Conservation (phyloP, 2,888 invertebrate species). For the Alentia gelatinosa region DNA sequence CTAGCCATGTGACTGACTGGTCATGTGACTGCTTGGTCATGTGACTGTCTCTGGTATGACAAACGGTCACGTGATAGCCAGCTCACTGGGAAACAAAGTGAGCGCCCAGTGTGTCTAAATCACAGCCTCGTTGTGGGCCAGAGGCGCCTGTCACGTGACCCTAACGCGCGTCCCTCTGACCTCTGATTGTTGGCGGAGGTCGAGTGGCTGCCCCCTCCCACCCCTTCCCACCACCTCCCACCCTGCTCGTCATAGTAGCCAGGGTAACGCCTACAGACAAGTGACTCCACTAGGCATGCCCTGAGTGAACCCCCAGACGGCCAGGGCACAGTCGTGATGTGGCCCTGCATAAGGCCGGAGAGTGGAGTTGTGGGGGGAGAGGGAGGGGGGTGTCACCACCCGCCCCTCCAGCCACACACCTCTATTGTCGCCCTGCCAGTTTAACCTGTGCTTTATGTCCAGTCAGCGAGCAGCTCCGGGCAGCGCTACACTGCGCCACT, state of each 20-base stretch:
- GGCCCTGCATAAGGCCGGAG: not conserved
- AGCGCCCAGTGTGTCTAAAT: not conserved
- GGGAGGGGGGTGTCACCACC: not conserved
- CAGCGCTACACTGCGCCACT: not conserved
- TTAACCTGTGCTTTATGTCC: slow-evolving; percentile 17
- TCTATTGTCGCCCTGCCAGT: slow-evolving; percentile 34
- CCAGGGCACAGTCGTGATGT: not conserved
- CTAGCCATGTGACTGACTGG: not conserved
- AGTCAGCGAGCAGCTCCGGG: not conserved
- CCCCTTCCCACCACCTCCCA: not conserved
- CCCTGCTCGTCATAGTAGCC: no score
- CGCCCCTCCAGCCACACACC: not conserved
- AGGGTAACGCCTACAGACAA: no score
- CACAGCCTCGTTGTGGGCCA: not conserved
- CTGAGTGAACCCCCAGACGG: not conserved
- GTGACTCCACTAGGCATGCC: no score
- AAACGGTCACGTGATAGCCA: not conserved
- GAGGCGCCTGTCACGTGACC: not conserved
- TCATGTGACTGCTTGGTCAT: not conserved
- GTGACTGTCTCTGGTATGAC: not conserved
- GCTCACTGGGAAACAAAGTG: not conserved
- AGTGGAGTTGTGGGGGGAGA: not conserved
- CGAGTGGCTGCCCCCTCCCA: not conserved
- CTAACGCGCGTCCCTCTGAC: not conserved
- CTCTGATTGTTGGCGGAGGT: not conserved